Conservation (phyloP, 1,140 invertebrate genomes). For the Drosophila cardini region DNA sequence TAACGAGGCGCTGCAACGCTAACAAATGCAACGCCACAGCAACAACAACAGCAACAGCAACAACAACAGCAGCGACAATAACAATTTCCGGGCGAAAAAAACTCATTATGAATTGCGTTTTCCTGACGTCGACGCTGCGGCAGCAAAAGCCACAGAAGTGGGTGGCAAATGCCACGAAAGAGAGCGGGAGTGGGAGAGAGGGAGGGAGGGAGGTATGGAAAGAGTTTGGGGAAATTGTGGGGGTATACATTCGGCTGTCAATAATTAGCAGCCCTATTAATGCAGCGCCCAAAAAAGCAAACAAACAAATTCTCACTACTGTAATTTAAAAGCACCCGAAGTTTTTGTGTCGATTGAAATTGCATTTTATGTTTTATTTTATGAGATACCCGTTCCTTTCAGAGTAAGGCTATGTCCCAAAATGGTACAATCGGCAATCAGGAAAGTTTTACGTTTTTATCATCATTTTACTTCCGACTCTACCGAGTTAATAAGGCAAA, state of each 20-base stretch:
- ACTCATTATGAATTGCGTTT: conserved; percentile 60
- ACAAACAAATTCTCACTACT: background rate
- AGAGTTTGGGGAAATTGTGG: conserved; percentile 1
- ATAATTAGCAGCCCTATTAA: conserved; percentile 79
- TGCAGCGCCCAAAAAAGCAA: conserved; percentile 21
- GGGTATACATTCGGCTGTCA: conserved; percentile 38
- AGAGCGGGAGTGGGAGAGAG: background rate
- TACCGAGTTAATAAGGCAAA: too few species aligned
- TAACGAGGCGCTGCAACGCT: conserved; percentile 45
- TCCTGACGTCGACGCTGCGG: conserved; percentile 29
- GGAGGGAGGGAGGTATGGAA: too few species aligned
- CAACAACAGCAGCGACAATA: conserved; percentile 41
- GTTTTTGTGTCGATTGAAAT: conserved; percentile 62
- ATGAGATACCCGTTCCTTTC: too few species aligned
- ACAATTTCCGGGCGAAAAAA: conserved; percentile 43
- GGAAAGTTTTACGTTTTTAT: too few species aligned
- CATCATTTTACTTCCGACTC: too few species aligned
- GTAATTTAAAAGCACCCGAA: conserved; percentile 37
- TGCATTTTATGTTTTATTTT: conserved; percentile 38
- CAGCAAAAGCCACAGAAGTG: conserved; percentile 52
- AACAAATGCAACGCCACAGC: conserved; percentile 49
- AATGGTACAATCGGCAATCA: too few species aligned
- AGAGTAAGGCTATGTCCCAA: too few species aligned
- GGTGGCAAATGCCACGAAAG: conserved; percentile 18
- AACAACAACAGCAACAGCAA: conserved; percentile 40